Evolutionary conservation across 2,113 vertebrate genomes (phyloP).

Genomic region (Dasyurus viverrinus): DNA sequence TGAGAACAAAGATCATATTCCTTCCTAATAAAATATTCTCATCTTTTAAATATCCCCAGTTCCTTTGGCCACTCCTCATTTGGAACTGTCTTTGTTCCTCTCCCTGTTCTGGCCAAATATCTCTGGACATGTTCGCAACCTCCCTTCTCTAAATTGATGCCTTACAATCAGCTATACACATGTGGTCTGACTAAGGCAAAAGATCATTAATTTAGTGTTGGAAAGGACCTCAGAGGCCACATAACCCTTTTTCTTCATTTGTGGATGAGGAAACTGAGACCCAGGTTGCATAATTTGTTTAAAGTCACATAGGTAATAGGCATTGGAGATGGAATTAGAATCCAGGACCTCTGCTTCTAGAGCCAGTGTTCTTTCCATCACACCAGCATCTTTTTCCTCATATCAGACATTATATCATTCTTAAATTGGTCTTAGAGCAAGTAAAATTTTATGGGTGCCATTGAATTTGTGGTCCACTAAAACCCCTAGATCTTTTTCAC

Average conservation of each 20-base stretch:
- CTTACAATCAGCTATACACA: background rate
- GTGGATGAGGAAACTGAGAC: background rate
- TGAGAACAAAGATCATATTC: background rate
- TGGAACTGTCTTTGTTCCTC: background rate
- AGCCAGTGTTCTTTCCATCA: background rate
- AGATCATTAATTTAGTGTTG: background rate
- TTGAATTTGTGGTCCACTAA: background rate
- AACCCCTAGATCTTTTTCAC: background rate
- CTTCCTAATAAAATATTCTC: background rate
- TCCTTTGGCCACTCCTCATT: background rate
- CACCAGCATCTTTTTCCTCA: background rate
- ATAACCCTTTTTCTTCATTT: background rate
- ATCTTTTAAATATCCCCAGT: background rate
- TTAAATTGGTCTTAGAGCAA: background rate
- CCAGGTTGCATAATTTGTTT: background rate
- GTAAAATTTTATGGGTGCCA: background rate
- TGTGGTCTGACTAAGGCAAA: background rate
- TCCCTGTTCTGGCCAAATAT: background rate
- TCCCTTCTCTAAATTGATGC: background rate
- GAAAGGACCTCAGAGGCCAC: too few species aligned
- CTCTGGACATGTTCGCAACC: background rate
- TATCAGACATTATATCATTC: background rate
- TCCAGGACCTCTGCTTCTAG: background rate
- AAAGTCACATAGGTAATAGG: background rate
- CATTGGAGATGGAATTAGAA: background rate